Base-by-base conservation (phyloP, 2,113 vertebrate species). In the Heloderma charlesbogerti region DNA sequence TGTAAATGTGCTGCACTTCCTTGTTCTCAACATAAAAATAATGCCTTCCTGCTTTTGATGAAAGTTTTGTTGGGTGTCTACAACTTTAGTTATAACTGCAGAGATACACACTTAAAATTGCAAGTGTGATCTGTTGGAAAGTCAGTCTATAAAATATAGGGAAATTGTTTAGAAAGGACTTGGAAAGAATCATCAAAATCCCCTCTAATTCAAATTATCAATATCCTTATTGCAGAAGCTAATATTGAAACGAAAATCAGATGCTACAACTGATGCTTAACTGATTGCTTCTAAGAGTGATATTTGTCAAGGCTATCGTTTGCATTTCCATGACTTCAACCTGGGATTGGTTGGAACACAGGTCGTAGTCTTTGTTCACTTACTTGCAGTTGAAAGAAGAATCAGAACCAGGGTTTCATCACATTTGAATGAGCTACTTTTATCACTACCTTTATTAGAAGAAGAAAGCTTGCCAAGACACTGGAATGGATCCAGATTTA, bases 281-380 rank as follows among this genome's bases (percentile, higher is more conserved):
- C 88, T 18, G 22, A 88, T 94, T 87, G 69, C n/a, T 86, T 12
- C 92, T 88, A 87, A 80, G 93, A 90, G 86, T 45, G 88, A 13
- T 43, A 87, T 88, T 96, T 94, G 89, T 91, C 93, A 87, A 60
- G 66, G 88, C 88, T 94, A 94, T 95, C 77, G 82, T 95, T 95
- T 93, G 66, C 83, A 48, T 94, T 94, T 96, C 75, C 90, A 31
- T 91, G 89, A 91, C 83, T 90, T 89, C 85, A 88, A 92, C 84
- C 31, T 84, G 51, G 90, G 87, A 95, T 93, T 92, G 93, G 87
- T 86, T 86, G 48, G 84, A 92, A 91, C 90, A 51, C n/a, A 90
- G 66, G 37, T 29, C 40, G 86, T 92, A 82, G 40, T 51, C 0
- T 81, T 94, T 94, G 91, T 66, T 74, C 25, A 22, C 8, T 92